Conservation (phyloP, 2,797 vertebrate genomes). For the Acrossocheilus wenchowensis region DNA sequence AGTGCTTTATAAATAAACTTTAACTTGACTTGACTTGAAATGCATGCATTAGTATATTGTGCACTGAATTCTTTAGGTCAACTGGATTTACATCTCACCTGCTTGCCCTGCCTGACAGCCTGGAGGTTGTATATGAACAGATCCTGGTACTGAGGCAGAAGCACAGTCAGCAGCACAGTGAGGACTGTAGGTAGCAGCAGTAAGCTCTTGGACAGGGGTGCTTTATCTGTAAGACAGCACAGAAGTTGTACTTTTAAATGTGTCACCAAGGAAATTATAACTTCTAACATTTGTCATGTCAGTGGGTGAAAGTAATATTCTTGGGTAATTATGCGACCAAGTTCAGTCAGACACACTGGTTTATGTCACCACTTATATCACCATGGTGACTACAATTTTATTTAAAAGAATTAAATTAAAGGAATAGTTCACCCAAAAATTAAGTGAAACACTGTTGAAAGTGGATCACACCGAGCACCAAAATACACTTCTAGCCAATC, state of each 20-base stretch:
- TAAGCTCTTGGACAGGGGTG: conserved; percentile 92
- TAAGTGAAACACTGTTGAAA: neutral
- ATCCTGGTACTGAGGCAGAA: conserved; percentile 89
- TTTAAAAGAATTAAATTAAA: neutral
- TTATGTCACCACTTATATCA: neutral
- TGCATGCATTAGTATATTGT: neutral
- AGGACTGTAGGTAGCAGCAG: conserved; percentile 87
- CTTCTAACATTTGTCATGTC: neutral
- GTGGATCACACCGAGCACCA: neutral
- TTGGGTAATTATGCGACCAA: neutral
- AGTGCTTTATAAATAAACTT: too few relatives aligned
- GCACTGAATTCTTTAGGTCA: neutral
- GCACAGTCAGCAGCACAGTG: conserved; percentile 85
- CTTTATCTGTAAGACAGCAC: conserved; percentile 85
- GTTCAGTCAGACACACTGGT: neutral
- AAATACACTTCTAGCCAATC: neutral
- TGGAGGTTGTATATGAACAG: conserved; percentile 89
- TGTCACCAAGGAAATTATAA: neutral
- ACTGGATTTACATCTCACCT: conserved; percentile 76
- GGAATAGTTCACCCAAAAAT: neutral
- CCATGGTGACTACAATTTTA: too few relatives aligned
- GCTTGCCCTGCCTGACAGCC: conserved; percentile 83
- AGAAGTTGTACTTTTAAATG: conserved; percentile 14
- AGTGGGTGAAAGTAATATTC: neutral
- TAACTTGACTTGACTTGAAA: too few relatives aligned